Conservation (phyloP, 1,140 invertebrate species). For the Medauroidea extradentata region DNA sequence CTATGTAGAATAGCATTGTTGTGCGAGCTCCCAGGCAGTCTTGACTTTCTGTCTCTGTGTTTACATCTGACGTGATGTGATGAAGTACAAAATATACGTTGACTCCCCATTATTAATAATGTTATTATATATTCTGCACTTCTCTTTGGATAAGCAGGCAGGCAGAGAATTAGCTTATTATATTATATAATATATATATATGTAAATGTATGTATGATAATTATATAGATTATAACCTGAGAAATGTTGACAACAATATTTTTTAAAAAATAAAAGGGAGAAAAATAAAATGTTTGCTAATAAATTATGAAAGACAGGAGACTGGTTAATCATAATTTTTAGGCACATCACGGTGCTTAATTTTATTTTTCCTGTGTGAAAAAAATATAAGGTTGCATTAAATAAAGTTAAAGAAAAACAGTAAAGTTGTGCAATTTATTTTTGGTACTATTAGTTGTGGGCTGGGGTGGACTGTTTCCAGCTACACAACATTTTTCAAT, state of each 20-base stretch:
- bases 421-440: constrained; percentile 15
- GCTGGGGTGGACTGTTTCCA: constrained; percentile 10
- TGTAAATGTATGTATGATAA: no score
- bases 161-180: not conserved
- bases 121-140: constrained; percentile 12
- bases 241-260: constrained; percentile 3
- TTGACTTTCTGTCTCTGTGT: constrained; percentile 6
- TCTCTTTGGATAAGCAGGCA: constrained; percentile 2
- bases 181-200: no score
- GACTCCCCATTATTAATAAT: not conserved
- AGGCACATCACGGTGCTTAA: not conserved
- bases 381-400: not conserved
- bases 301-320: constrained; percentile 1
- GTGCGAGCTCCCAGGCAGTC: not conserved
- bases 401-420: not conserved
- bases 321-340: not conserved
- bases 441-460: constrained; percentile 19
- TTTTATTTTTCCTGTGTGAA: constrained; percentile 1
- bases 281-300: constrained; percentile 2
- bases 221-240: no score
- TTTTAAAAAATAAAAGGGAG: constrained; percentile 6
- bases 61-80: constrained; percentile 18
- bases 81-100: constrained; percentile 15
- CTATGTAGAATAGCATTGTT: not conserved
- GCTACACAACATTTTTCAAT: constrained; percentile 16